Percentiles rank a stretch among this genome's conserved stretches.
Evolutionary conservation across 1,140 invertebrate genomes (phyloP).

Genomic region (Armadillidium nasatum): DNA sequence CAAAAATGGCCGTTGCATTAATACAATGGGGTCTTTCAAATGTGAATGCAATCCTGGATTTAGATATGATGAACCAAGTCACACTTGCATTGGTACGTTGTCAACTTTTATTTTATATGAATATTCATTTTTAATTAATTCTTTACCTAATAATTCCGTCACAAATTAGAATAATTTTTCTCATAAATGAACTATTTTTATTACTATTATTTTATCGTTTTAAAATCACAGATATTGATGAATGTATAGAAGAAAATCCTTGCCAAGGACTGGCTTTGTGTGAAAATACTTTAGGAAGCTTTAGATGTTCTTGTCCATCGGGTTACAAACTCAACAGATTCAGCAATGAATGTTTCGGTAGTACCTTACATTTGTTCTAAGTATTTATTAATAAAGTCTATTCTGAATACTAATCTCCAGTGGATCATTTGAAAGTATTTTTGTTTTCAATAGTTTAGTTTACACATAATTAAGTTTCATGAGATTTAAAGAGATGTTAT

Average conservation of each 20-base stretch:
- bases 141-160: background rate
- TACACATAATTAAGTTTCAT: too few relatives aligned
- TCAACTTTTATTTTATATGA: background rate
- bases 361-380: background rate
- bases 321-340: conserved; percentile 64
- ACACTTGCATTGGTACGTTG: conserved; percentile 65
- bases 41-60: conserved; percentile 66
- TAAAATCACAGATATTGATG: conserved; percentile 59
- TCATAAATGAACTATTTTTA: background rate
- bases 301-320: conserved; percentile 66
- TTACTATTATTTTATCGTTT: conserved; percentile 17
- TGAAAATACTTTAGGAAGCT: conserved; percentile 67
- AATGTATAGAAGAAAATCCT: conserved; percentile 60
- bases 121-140: background rate
- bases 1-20: conserved; percentile 73
- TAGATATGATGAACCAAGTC: conserved; percentile 67
- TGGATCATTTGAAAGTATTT: background rate
- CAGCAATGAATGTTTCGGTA: conserved; percentile 57
- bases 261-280: conserved; percentile 76
- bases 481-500: too few relatives aligned
- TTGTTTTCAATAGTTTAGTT: too few relatives aligned
- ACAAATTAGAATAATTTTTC: background rate
- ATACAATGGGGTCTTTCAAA: conserved; percentile 70
- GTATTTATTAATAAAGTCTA: too few relatives aligned
- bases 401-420: background rate